Evolutionary conservation across 2,113 vertebrate genomes (phyloP), one percentile per base, ranked within the genome.

Genomic region (Grammomys surdaster): DNA sequence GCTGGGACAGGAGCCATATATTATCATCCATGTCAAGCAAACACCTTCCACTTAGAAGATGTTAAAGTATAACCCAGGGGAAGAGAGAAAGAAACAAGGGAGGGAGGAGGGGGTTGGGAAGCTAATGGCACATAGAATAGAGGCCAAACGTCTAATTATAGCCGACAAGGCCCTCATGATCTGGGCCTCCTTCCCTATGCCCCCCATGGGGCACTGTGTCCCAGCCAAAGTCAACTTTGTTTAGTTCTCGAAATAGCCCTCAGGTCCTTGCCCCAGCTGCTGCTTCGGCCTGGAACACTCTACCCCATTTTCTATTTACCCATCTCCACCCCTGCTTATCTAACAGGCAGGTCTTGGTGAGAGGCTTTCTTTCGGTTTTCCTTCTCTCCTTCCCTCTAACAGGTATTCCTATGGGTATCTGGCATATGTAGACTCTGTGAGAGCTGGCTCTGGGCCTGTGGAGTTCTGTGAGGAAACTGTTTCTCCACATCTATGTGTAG

Each of bases 81-180:
- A 26, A 73, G 48, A 31, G 78, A 33, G 9, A 16, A 36, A 31
- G 28, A 28, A 36, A n/a, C 10, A 36, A 67, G 65, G 5, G 5
- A 40, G 16, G 81, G 26, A 26, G 10, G n/a, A 36, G 40, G 58
- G 58, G 58, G 58, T 58, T 17, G 81, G 4, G n/a, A 85, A 31
- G 31, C 20, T 86, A 85, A 11, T 31, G 90, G 69, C 56, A 85
- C 88, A 58, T 73, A 94, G 43, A 89, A 73, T 85, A 82, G 10
- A 73, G 51, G 91, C 82, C 88, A 91, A 88, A 89, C 36, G 33
- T 94, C 97, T 96, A 97, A 96, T 96, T 96, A 97, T 91, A 95
- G 89, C 75, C 84, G 69, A 87, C 77, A 70, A 91, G 97, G 82
- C 70, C 78, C 88, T 96, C 91, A 75, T 88, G 93, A 90, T 91